phyloP scores from a whole-genome alignment of 2,113 vertebrate species.

The Tetrao urogallus region DNA sequence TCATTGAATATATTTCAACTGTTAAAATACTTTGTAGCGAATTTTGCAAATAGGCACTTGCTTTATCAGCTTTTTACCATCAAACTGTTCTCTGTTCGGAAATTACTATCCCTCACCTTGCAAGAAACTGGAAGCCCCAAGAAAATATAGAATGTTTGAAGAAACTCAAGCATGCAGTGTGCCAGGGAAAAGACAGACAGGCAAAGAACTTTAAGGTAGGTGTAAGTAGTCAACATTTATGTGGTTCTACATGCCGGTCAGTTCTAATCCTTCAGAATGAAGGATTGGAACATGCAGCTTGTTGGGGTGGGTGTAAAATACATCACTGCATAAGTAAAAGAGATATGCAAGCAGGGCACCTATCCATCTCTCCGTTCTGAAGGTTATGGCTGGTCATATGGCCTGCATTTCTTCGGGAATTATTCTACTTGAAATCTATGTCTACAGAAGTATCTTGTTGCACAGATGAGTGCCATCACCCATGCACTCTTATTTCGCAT shows the following conservation, averaged over 20 bases:
- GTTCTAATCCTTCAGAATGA: background rate
- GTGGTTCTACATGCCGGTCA: background rate
- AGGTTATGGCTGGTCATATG: rapidly evolving
- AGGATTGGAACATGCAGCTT: background rate
- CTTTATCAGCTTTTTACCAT: background rate
- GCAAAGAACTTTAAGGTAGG: background rate
- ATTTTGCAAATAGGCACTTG: background rate
- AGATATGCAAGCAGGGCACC: background rate
- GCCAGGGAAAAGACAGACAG: background rate
- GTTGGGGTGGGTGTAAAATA: background rate
- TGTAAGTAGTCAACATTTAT: background rate
- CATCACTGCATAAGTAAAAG: background rate
- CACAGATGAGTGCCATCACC: too few relatives aligned
- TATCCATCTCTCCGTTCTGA: rapidly evolving
- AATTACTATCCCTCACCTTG: background rate
- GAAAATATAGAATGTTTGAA: background rate
- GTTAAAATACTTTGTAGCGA: background rate
- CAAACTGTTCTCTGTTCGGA: background rate
- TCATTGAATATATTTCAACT: background rate
- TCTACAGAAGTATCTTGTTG: background rate
- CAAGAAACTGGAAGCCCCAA: background rate
- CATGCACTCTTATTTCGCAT: background rate
- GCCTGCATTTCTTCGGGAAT: background rate
- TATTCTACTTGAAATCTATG: background rate
- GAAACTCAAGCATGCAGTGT: background rate